Base-by-base conservation (phyloP, 2,888 invertebrate species). In the Lasioglossum morio region DNA sequence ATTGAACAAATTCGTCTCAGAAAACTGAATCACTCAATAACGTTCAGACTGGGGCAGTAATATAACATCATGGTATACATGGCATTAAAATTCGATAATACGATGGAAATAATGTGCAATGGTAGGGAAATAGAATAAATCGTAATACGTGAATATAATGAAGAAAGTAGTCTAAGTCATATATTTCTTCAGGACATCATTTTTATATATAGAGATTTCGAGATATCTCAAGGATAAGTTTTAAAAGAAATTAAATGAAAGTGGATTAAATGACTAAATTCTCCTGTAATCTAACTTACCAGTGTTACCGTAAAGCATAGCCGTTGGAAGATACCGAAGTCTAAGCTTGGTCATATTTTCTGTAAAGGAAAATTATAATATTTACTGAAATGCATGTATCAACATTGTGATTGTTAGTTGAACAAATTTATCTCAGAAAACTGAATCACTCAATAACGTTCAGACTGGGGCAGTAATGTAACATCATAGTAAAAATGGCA, bases 31-130 rank as follows among this genome's bases (percentile, higher is more conserved):
- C 94, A 91, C 77, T 94, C 94, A 94, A 72, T 85, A 85, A 81
- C 66, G 81, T 43, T 94, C 94, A 94, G 94, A 93, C 94, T 94
- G 94, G 94, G 94, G 94, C 94, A 92, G 91, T 94, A 93, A 84
- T 43, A 3, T 81, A 70, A 57, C 94, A 94, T 94, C 93, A 94
- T 90, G 23, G 12, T 27, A 60, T 69, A 40, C 10, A 34, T 4
- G 0, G 27, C 12, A 40, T 40, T 34, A 37, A 66, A 3, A 48
- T 14, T 57, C 27, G 14, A 30, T 0, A 48, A 40, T 40, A 40
- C 40, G 10, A 40, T 40, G 10, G 12, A 53, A 34, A 69, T 27
- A 2, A 37, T 7, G 16, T 66, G 34, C 27, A 60, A 16, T 30
- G 0, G 5, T 30, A 16, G 1, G 14, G 4, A 46, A 40, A 40